A percentile compares a stretch with the other conserved stretches of the same genome.
These are phyloP conservation scores for Sycobia sp. DNA, from an alignment of 1,140 invertebrate species.

Conservation along the genomic window DNA sequence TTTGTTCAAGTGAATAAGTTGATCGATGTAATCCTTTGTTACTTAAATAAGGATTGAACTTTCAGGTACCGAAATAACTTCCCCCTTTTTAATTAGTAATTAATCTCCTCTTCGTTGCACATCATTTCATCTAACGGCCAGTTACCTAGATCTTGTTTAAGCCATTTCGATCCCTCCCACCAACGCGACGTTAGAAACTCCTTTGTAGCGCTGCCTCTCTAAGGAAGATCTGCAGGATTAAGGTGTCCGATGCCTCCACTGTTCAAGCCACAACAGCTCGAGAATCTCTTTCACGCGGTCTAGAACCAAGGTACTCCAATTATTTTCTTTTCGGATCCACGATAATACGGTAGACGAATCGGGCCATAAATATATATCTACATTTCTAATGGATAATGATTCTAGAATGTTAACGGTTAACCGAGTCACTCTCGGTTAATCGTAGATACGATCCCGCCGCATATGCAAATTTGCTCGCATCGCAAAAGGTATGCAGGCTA, in stretches of 20 bases:
- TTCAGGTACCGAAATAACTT: too few species aligned
- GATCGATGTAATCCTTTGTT: neutral
- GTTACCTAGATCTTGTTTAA: constrained; percentile 23
- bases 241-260: constrained; percentile 35
- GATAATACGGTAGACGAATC: neutral
- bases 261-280: neutral
- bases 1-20: neutral
- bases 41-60: too few species aligned
- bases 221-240: neutral
- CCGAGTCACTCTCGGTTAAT: constrained; percentile 10
- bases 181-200: constrained; percentile 48
- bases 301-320: neutral
- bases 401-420: neutral
- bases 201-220: neutral
- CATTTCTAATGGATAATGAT: neutral
- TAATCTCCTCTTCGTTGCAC: constrained; percentile 24
- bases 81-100: constrained; percentile 20
- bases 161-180: constrained; percentile 52
- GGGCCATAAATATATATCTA: neutral
- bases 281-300: neutral
- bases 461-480: constrained; percentile 19
- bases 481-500: too few species aligned
- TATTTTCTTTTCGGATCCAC: neutral
- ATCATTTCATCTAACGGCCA: constrained; percentile 37
- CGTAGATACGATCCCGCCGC: constrained; percentile 16